These are phyloP conservation scores for Drosophila subpulchrella DNA, from an alignment of 1,140 invertebrate species.

Conservation along the genomic window DNA sequence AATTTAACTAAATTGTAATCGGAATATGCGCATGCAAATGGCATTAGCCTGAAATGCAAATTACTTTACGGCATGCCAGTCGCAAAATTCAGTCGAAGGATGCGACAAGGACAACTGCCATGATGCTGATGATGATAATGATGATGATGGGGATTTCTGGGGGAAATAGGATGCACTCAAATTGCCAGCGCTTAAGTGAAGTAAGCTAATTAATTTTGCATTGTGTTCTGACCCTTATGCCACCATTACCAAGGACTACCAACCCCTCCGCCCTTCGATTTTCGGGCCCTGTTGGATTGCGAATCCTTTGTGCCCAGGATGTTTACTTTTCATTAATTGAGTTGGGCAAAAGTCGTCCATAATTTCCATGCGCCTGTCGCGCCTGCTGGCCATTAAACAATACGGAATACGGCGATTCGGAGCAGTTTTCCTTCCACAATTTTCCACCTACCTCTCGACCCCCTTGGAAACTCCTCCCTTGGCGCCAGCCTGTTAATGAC, in stretches of 20 bases:
- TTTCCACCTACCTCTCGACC: slow-evolving; percentile 9
- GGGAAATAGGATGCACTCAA: slow-evolving; percentile 69
- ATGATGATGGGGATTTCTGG: slow-evolving; percentile 10
- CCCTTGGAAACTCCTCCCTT: slow-evolving; percentile 1
- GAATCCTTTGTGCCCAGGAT: slow-evolving; percentile 49
- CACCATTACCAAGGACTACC: neutral
- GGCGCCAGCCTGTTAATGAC: slow-evolving; percentile 56
- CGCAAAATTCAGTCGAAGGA: slow-evolving; percentile 36
- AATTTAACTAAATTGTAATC: slow-evolving; percentile 83
- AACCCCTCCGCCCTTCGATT: slow-evolving; percentile 4
- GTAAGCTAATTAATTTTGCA: slow-evolving; percentile 83
- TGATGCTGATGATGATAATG: neutral
- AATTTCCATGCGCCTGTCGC: slow-evolving; percentile 55
- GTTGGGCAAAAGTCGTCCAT: slow-evolving; percentile 72
- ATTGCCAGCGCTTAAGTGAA: slow-evolving; percentile 80
- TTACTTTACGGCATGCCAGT: slow-evolving; percentile 72
- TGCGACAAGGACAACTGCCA: slow-evolving; percentile 32
- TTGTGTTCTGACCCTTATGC: slow-evolving; percentile 54
- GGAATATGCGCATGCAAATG: slow-evolving; percentile 82
- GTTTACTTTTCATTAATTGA: slow-evolving; percentile 82
- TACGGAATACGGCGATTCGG: slow-evolving; percentile 35
- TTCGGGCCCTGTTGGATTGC: slow-evolving; percentile 23
- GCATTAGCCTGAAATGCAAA: slow-evolving; percentile 80
- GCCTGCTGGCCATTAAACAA: slow-evolving; percentile 61
- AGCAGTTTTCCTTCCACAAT: too few relatives aligned